phyloP scores from a whole-genome alignment of 2,797 vertebrate species.

The Lindbergichthys nudifrons region DNA sequence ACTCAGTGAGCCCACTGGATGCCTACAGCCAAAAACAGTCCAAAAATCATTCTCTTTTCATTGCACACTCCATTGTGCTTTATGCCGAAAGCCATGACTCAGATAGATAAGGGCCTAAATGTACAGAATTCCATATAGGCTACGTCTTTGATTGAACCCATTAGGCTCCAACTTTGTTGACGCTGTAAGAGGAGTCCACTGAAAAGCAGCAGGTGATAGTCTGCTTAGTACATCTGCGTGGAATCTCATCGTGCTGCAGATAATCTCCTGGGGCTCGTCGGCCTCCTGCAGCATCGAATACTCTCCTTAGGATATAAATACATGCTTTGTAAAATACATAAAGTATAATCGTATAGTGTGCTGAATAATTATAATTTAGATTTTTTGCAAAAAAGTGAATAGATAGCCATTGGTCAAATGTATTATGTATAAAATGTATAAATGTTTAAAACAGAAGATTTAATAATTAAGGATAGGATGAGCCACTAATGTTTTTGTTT shows the following conservation, averaged over 20 bases:
- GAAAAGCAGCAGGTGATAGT: constrained; percentile 47
- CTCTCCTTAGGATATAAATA: constrained; percentile 19
- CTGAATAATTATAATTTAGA: constrained; percentile 24
- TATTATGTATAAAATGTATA: constrained; percentile 16
- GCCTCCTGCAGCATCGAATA: constrained; percentile 20
- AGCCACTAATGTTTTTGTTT: constrained; percentile 27
- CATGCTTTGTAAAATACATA: constrained; percentile 2
- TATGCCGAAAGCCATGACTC: constrained; percentile 22
- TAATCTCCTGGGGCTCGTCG: constrained; percentile 30
- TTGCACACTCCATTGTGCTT: constrained; percentile 6
- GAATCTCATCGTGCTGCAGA: constrained; percentile 31
- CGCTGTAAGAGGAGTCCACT: constrained; percentile 7
- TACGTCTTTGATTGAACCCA: constrained; percentile 32
- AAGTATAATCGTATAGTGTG: constrained; percentile 11
- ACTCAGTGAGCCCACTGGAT: constrained; percentile 9
- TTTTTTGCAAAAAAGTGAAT: not conserved
- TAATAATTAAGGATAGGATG: constrained; percentile 34
- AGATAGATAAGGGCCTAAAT: constrained; percentile 14
- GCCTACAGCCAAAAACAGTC: constrained; percentile 22
- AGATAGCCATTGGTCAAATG: not conserved
- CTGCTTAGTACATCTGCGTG: constrained; percentile 19
- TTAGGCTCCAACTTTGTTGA: constrained; percentile 25
- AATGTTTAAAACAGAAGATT: constrained; percentile 38
- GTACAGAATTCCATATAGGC: constrained; percentile 10
- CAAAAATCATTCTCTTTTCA: constrained; percentile 11